Conservation (phyloP, 2,797 vertebrate genomes). For the Lacerta agilis region DNA sequence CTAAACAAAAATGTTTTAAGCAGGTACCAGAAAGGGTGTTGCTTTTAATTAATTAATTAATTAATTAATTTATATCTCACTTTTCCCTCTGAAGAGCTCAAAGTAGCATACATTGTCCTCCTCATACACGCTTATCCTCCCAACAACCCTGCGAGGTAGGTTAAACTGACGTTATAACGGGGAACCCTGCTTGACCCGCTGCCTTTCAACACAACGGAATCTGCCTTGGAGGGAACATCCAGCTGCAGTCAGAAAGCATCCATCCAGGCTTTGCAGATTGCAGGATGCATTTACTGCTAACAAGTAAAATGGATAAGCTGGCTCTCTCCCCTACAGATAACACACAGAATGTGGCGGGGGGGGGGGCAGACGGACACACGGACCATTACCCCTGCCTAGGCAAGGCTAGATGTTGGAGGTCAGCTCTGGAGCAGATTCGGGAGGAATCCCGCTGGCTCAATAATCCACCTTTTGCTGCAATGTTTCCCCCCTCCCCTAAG, state of each 20-base stretch:
- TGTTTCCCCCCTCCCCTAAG: conserved; percentile 44
- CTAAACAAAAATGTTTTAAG: too few species aligned
- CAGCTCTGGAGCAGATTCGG: conserved; percentile 51
- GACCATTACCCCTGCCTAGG: conserved; percentile 40
- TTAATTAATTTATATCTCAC: too few species aligned
- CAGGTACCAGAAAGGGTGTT: too few species aligned
- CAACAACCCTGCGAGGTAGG: too few species aligned
- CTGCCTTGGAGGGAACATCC: background rate
- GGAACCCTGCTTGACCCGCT: too few species aligned
- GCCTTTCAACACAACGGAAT: background rate
- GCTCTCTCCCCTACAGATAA: background rate
- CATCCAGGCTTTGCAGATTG: background rate
- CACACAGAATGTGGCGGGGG: background rate
- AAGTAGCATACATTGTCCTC: too few species aligned
- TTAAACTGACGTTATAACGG: too few species aligned
- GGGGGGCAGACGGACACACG: background rate
- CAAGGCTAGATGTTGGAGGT: background rate
- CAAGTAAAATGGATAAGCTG: background rate
- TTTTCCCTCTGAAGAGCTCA: too few species aligned
- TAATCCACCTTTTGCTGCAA: conserved; percentile 27
- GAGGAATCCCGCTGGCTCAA: background rate
- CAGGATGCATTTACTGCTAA: background rate
- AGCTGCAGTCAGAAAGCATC: background rate
- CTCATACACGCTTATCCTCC: too few species aligned
- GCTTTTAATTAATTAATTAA: too few species aligned